Evolutionary conservation across 1,140 invertebrate genomes (phyloP).

Genomic region (Tachypleus tridentatus): DNA sequence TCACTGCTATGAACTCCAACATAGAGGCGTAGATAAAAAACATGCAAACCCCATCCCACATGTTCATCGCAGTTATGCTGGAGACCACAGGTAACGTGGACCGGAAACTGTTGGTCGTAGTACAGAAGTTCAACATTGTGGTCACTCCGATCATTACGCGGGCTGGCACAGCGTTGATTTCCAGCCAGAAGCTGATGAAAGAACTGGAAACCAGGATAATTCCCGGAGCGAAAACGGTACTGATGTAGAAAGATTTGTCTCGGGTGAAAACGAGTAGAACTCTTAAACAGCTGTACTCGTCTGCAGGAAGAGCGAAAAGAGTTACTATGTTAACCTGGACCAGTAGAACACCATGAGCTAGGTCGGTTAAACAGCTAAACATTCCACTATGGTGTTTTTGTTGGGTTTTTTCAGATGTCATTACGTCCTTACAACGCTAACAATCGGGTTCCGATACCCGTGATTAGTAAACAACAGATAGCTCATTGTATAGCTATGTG

Average conservation of each 20-base stretch:
- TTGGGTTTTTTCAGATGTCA: background rate
- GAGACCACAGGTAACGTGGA: slow-evolving; percentile 76
- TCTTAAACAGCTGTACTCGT: slow-evolving; percentile 85
- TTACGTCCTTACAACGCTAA: too few relatives aligned
- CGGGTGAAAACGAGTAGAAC: slow-evolving; percentile 81
- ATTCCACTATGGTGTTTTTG: background rate
- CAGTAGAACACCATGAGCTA: background rate
- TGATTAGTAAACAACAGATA: too few relatives aligned
- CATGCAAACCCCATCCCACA: slow-evolving; percentile 92
- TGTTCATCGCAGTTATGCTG: slow-evolving; percentile 86
- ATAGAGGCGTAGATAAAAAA: slow-evolving; percentile 89
- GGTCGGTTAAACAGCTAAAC: background rate
- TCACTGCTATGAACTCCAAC: slow-evolving; percentile 84
- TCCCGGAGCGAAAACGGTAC: slow-evolving; percentile 86
- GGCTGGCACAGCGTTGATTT: slow-evolving; percentile 89
- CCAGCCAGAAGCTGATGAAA: slow-evolving; percentile 88
- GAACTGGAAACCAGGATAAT: slow-evolving; percentile 88
- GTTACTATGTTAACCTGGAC: background rate
- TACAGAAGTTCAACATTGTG: slow-evolving; percentile 95
- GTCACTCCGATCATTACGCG: slow-evolving; percentile 68
- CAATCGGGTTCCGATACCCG: too few relatives aligned
- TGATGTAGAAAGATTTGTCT: slow-evolving; percentile 89
- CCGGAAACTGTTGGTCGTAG: slow-evolving; percentile 46
- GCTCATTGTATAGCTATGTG: too few relatives aligned
- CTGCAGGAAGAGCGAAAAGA: slow-evolving; percentile 40